Conservation (phyloP, 2,888 invertebrate species). For the Arctia plantaginis region DNA sequence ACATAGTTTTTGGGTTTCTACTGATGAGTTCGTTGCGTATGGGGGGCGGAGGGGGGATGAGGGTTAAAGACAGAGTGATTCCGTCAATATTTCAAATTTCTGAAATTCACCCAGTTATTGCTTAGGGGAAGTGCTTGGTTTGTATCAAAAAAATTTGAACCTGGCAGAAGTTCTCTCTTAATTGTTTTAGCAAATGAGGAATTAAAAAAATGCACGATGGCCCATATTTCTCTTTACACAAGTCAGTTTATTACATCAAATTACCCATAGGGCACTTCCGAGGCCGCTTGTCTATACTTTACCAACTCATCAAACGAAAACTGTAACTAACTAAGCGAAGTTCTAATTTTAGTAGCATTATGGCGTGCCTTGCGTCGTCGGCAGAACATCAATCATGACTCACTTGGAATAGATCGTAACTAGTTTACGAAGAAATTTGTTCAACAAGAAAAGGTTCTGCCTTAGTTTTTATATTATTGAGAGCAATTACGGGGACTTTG, state of each 20-base stretch:
- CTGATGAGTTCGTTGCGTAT: not conserved
- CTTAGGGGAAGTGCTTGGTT: not conserved
- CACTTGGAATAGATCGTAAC: conserved; percentile 57
- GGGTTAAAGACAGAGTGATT: not conserved
- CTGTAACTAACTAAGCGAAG: conserved; percentile 54
- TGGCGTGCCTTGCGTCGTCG: conserved; percentile 59
- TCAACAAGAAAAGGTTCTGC: conserved; percentile 46
- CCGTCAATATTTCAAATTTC: not conserved
- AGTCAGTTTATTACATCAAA: conserved; percentile 23
- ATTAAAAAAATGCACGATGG: not conserved
- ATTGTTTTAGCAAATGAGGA: too few species aligned
- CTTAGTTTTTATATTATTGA: conserved; percentile 34
- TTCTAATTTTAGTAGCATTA: conserved; percentile 72
- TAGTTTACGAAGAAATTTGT: conserved; percentile 47
- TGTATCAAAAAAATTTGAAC: not conserved
- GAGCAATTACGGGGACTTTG: conserved; percentile 11
- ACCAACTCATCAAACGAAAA: conserved; percentile 50
- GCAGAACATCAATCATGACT: conserved; percentile 70
- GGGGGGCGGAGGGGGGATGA: too few species aligned
- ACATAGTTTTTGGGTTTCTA: not conserved
- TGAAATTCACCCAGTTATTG: not conserved
- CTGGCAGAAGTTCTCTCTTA: not conserved
- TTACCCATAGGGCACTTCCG: conserved; percentile 33
- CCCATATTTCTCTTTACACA: conserved; percentile 3
- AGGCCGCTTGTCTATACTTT: conserved; percentile 38